These are phyloP conservation scores for Diorhabda carinulata DNA, from an alignment of 1,140 invertebrate genomes.

Conservation along the genomic window DNA sequence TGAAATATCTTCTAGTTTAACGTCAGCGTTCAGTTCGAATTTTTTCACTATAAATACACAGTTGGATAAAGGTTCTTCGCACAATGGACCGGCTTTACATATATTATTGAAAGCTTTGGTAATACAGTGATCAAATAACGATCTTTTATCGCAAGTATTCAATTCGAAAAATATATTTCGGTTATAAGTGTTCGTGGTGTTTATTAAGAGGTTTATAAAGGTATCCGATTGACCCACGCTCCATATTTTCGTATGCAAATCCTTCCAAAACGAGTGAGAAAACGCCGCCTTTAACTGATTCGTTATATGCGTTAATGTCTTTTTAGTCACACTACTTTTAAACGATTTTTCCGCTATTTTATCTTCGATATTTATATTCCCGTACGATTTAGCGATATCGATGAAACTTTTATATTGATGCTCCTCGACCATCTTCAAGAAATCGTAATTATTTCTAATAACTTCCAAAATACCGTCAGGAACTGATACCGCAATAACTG, in stretches of 20 bases:
- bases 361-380: neutral
- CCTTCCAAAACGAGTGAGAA: constrained; percentile 25
- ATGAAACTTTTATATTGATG: constrained; percentile 34
- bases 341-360: constrained; percentile 26
- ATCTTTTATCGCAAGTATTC: constrained; percentile 32
- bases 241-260: constrained; percentile 50
- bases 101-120: constrained; percentile 40
- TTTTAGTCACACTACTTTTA: constrained; percentile 31
- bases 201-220: constrained; percentile 40
- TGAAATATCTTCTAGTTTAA: constrained; percentile 59
- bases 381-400: constrained; percentile 30
- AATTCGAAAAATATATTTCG: constrained; percentile 37
- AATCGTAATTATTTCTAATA: constrained; percentile 58
- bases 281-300: constrained; percentile 33
- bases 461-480: constrained; percentile 69
- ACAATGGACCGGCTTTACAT: constrained; percentile 43
- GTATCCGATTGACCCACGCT: constrained; percentile 47
- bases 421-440: constrained; percentile 55
- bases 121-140: constrained; percentile 38
- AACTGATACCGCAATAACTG: constrained; percentile 73
- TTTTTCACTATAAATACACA: constrained; percentile 67
- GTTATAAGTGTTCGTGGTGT: constrained; percentile 30
- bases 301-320: constrained; percentile 36
- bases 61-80: constrained; percentile 43
- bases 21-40: constrained; percentile 92